A percentile compares a stretch with the other conserved stretches of the same genome.
These are phyloP conservation scores for Chaetura pelagica DNA, from an alignment of 2,113 vertebrate species.

Conservation along the genomic window DNA sequence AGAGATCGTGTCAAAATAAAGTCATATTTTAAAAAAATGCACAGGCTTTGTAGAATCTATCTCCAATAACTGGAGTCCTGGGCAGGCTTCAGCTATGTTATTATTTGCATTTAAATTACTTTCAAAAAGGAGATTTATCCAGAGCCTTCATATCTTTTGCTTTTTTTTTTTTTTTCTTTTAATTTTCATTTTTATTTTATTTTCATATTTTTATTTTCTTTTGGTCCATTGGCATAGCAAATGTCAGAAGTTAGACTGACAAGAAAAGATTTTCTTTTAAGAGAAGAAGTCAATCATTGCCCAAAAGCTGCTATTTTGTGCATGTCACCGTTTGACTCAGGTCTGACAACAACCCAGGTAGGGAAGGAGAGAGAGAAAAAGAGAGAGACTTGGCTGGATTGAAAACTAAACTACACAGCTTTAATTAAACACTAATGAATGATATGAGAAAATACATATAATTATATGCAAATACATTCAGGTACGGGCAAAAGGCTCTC, in stretches of 20 bases:
- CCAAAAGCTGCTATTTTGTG: neutral
- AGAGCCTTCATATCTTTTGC: neutral
- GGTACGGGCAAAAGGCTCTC: too few relatives aligned
- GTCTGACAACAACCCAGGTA: too few relatives aligned
- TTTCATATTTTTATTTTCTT: neutral
- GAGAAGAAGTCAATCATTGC: neutral
- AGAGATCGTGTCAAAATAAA: constrained; percentile 38
- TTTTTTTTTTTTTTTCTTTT: constrained; percentile 1
- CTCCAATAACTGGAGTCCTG: neutral
- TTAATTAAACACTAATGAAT: too few relatives aligned
- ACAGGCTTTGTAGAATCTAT: neutral
- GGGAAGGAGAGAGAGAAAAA: too few relatives aligned
- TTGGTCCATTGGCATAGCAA: neutral
- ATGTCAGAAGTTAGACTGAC: neutral
- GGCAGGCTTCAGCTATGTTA: neutral
- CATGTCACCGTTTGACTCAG: too few relatives aligned
- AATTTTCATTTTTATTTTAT: neutral
- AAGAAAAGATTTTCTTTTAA: neutral
- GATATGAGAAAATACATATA: too few relatives aligned
- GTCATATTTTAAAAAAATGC: neutral
- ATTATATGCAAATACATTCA: too few relatives aligned
- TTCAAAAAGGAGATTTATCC: neutral
- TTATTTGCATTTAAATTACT: constrained; percentile 7
- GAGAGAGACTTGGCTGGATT: too few relatives aligned
- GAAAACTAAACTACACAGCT: too few relatives aligned